A percentile compares a stretch with the other conserved stretches of the same genome.
Evolutionary conservation across 1,140 invertebrate species (phyloP).

Genomic region (Anoplophora glabripennis): DNA sequence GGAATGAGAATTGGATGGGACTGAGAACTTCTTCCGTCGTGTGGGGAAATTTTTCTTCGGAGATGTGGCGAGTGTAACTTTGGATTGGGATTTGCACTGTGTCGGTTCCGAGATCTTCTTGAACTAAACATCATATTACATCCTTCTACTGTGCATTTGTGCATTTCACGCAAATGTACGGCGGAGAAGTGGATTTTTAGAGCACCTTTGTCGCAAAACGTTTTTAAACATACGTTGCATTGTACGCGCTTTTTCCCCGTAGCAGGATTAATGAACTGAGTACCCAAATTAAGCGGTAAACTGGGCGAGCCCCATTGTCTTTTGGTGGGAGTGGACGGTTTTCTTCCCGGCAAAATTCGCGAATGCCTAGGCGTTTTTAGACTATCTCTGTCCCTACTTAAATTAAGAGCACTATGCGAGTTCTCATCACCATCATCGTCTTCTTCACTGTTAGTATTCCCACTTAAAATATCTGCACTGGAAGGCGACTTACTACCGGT

Average conservation of each 20-base stretch:
- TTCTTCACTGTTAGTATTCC: conserved; percentile 50
- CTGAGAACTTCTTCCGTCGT: conserved; percentile 85
- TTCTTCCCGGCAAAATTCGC: conserved; percentile 55
- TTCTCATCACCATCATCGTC: conserved; percentile 66
- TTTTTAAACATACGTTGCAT: conserved; percentile 97
- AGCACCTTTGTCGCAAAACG: conserved; percentile 99
- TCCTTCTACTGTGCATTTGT: conserved; percentile 97
- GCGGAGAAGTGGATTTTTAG: conserved; percentile 99
- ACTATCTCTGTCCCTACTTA: conserved; percentile 57
- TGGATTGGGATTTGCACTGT: conserved; percentile 97
- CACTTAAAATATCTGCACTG: conserved; percentile 45
- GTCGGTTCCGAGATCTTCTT: conserved; percentile 89
- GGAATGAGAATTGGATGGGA: conserved; percentile 76
- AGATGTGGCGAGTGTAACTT: conserved; percentile 95
- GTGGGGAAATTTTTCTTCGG: conserved; percentile 86
- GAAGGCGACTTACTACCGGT: conserved; percentile 48
- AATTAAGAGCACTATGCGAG: conserved; percentile 65
- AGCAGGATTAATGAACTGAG: conserved; percentile 86
- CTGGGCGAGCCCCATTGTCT: conserved; percentile 81
- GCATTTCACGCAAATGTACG: conserved; percentile 98
- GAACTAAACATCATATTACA: conserved; percentile 99
- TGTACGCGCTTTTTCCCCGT: conserved; percentile 96
- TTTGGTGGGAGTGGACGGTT: conserved; percentile 84
- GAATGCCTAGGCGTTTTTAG: conserved; percentile 48
- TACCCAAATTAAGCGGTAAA: conserved; percentile 81